phyloP scores from a whole-genome alignment of 1,140 invertebrate genomes.

The Scylla paramamosain region DNA sequence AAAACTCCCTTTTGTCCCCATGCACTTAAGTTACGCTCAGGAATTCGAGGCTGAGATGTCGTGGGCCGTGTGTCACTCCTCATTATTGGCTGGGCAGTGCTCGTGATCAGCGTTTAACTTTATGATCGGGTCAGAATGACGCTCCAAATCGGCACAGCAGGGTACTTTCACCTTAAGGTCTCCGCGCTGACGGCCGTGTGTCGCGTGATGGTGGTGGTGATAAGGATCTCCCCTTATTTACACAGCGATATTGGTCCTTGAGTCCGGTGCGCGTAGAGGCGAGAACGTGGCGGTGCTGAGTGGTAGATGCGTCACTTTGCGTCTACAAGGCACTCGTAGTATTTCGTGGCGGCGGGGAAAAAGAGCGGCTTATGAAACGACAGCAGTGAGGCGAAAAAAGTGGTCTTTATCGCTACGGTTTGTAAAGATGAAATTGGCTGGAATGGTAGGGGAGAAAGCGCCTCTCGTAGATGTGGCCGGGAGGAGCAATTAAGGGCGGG shows the following conservation, averaged over 20 bases:
- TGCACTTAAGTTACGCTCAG: slow-evolving; percentile 34
- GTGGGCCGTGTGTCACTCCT: slow-evolving; percentile 55
- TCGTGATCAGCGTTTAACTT: slow-evolving; percentile 54
- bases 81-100: slow-evolving; percentile 39
- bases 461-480: slow-evolving; percentile 46
- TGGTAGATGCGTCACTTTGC: neutral
- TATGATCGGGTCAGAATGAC: slow-evolving; percentile 10
- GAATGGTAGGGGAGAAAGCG: neutral
- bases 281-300: neutral
- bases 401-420: neutral
- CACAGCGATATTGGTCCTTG: neutral
- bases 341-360: slow-evolving; percentile 19
- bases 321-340: neutral
- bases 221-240: slow-evolving; percentile 17
- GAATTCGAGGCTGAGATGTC: slow-evolving; percentile 51
- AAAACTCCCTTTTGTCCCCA: neutral
- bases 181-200: neutral
- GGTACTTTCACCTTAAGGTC: neutral
- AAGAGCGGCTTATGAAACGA: slow-evolving; percentile 17
- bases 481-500: slow-evolving; percentile 49
- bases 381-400: neutral
- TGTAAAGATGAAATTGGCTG: neutral
- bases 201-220: neutral
- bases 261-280: neutral
- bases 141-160: neutral